Base-by-base conservation (phyloP, 2,113 vertebrate genomes). In the Onychostoma macrolepis region DNA sequence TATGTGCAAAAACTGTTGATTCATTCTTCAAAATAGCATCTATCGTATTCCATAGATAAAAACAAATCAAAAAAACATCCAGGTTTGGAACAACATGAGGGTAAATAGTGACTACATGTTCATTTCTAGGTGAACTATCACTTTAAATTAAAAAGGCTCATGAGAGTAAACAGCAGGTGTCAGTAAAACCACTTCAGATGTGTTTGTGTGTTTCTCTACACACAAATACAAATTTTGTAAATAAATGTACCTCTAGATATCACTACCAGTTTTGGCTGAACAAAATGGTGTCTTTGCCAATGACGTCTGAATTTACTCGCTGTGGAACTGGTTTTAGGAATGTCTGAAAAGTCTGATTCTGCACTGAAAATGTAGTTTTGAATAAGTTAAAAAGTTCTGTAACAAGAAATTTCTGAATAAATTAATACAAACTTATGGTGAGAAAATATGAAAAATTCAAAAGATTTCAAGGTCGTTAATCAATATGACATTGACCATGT, bases 101-200 rank as follows among this genome's bases (percentile, higher is more conserved):
- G 63, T 30, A 75, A n/a, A 75, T 15, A 0, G 41, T 15, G 72
- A 75, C 11, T 43, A 1, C n/a, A 12, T 13, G 12, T 15, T n/a
- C 0, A n/a, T n/a, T 43, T 74, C 6, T 38, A 21, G 36, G 21
- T 30, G 21, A 24, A n/a, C 33, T 71, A 36, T 38, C 19, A 0
- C 33, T 71, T 72, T 72, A 72, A 41, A 72, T 24, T n/a, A 10
- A 74, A 38, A 11, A 50, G 41, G 61, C 63, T 76, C 13, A 45
- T 76, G 67, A 61, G 75, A 78, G 58, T 28, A 43, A 48, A 87
- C 87, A 87, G 84, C 87, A 89, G 87, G 87, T 91, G 87, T 88
- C 88, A 88, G 88, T 87, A 88, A 83, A 90, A 41, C 41, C 71
- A 87, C 80, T 26, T 56, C 15, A 72, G 76, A 78, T 61, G 56